phyloP scores from a whole-genome alignment of 2,797 vertebrate genomes.

The Cichlasoma orientale region DNA sequence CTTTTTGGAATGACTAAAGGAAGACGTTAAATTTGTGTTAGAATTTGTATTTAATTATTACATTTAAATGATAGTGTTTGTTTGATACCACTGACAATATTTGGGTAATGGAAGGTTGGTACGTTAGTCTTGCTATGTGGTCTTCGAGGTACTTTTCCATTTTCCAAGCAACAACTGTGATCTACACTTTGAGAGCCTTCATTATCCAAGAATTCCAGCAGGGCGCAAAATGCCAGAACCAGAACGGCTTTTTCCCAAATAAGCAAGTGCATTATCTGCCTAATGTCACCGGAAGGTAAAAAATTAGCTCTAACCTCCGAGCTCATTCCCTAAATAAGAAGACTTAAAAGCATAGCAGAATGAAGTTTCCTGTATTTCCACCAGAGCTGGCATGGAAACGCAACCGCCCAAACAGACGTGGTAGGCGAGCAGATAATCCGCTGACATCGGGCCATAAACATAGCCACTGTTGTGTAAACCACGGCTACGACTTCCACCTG shows the following conservation, averaged over 20 bases:
- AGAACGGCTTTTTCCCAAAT: background rate
- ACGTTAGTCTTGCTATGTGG: no score
- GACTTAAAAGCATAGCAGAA: background rate
- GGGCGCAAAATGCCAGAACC: background rate
- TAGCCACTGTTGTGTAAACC: constrained; percentile 37
- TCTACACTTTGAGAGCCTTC: background rate
- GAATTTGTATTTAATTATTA: no score
- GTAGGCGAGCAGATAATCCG: constrained; percentile 6
- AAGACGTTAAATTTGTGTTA: no score
- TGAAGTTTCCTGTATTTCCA: rapidly evolving
- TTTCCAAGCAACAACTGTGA: background rate
- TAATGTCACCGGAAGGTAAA: background rate
- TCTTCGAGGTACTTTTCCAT: background rate
- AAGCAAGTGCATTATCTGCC: background rate
- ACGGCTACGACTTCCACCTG: constrained; percentile 29
- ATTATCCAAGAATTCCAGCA: background rate
- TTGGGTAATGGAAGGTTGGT: no score
- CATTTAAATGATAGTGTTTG: no score
- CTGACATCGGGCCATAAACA: constrained; percentile 22
- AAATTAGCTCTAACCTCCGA: background rate
- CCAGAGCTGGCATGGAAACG: background rate
- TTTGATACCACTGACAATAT: no score
- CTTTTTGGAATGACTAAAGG: no score
- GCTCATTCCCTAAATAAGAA: background rate
- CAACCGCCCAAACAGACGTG: background rate